Base-by-base conservation (phyloP, 2,888 invertebrate genomes). In the Cremastobaeus sp. region DNA sequence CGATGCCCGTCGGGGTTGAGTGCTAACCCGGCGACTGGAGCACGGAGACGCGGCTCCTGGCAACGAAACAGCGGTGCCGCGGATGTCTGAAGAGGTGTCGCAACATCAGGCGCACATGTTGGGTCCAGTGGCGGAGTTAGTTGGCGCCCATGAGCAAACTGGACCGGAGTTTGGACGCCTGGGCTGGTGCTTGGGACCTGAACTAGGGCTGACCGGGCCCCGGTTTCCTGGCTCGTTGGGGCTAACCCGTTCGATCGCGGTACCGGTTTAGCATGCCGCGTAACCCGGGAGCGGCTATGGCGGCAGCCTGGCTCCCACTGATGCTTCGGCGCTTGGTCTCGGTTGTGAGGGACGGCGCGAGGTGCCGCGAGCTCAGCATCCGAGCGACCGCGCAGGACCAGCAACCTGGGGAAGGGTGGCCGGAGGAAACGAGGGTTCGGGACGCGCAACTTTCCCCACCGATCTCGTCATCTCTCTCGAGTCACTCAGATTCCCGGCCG, bases 291-390 rank as follows among this genome's bases (percentile, higher is more conserved):
- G 82, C 88, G 87, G 83, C 88, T 88, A 84, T 88, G 85, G 84
- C 88, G 86, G 84, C 86, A 83, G 85, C 86, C 85, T 83, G 85
- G 86, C 86, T 87, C 88, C 87, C 84, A 86, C 86, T 86, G 82
- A 81, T 82, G 79, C 76, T 69, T 76, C 75, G 65, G 74, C 62
- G 73, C 62, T 74, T 70, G 57, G 66, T 70, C 76, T 72, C 75
- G 65, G 65, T 76, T 74, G 77, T 21, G 34, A 25, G 41, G 71
- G 69, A 47, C 30, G 55, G 57, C 54, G 25, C 25, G 25, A 25
- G 72, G 50, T 47, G 60, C 43, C 47, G 45, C 81, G 80, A 80
- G 47, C 81, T 79, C 85, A 85, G 64, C 43, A 68, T 45, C 21
- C 68, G 54, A 57, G 72, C 59, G 47, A 48, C 54, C 45, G 21